phyloP scores from a whole-genome alignment of 1,140 invertebrate species.

The Zaprionus vittiger region DNA sequence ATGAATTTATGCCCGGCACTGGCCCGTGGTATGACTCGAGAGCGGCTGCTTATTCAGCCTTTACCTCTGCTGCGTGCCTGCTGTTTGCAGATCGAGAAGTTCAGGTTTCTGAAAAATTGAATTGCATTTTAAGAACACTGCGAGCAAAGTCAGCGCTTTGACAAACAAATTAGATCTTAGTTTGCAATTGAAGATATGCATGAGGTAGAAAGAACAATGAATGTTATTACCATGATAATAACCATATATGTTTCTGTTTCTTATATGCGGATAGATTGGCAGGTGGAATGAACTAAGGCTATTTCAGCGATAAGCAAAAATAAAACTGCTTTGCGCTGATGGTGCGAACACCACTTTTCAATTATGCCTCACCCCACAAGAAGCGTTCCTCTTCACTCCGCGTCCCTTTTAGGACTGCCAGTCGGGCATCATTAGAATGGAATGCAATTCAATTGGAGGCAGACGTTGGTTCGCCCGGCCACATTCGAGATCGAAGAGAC shows the following conservation, averaged over 20 bases:
- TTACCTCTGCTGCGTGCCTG: slow-evolving; percentile 1
- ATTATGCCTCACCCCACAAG: slow-evolving; percentile 40
- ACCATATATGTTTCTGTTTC: background rate
- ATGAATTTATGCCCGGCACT: slow-evolving; percentile 55
- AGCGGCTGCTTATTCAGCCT: background rate
- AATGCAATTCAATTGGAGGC: slow-evolving; percentile 74
- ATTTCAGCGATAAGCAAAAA: background rate
- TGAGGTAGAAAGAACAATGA: too few relatives aligned
- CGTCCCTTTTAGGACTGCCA: slow-evolving; percentile 8
- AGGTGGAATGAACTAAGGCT: background rate
- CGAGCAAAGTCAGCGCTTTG: background rate
- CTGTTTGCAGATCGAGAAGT: background rate
- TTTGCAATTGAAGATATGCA: background rate
- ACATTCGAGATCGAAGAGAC: slow-evolving; percentile 21
- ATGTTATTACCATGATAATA: background rate
- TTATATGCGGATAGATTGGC: background rate
- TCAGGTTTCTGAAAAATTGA: background rate
- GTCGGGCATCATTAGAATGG: slow-evolving; percentile 47
- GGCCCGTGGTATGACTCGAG: background rate
- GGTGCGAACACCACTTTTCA: slow-evolving; percentile 56
- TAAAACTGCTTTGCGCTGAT: slow-evolving; percentile 7
- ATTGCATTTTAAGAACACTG: background rate
- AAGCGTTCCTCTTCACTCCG: background rate
- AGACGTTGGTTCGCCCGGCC: slow-evolving; percentile 14
- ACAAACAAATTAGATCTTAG: background rate